phyloP scores from a whole-genome alignment of 2,113 vertebrate genomes.

The Glaucidium brasilianum region DNA sequence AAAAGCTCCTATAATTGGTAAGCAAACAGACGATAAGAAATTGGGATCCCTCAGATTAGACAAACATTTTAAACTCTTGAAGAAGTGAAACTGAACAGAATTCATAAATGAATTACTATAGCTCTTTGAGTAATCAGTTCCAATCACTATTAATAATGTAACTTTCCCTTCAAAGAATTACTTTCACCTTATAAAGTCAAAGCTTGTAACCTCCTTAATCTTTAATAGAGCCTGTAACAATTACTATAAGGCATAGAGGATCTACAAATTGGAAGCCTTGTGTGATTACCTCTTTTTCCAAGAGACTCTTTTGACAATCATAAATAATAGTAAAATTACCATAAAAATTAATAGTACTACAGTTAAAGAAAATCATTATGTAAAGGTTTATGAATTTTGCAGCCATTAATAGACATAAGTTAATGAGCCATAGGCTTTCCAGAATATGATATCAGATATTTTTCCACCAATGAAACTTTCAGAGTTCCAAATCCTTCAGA shows the following conservation, averaged over 20 bases:
- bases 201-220: constrained; percentile 52
- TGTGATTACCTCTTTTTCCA: constrained; percentile 20
- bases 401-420: constrained; percentile 55
- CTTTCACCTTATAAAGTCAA: constrained; percentile 63
- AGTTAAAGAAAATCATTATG: constrained; percentile 69
- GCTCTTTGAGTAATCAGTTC: constrained; percentile 17
- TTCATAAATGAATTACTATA: constrained; percentile 23
- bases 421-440: constrained; percentile 52
- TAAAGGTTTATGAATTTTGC: constrained; percentile 72
- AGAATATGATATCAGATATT: constrained; percentile 54
- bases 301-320: neutral
- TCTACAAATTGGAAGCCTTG: neutral
- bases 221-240: constrained; percentile 54
- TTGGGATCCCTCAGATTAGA: neutral
- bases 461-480: constrained; percentile 51
- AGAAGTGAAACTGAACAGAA: neutral
- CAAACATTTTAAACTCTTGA: neutral
- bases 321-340: constrained; percentile 60
- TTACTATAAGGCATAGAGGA: constrained; percentile 1
- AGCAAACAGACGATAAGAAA: neutral
- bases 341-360: constrained; percentile 65
- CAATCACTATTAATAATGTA: constrained; percentile 24
- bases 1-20: neutral
- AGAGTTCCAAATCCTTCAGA: constrained; percentile 60
- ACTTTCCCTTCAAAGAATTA: constrained; percentile 55